These are phyloP conservation scores for Percina caprodes DNA, from an alignment of 2,113 vertebrate genomes.

Conservation along the genomic window DNA sequence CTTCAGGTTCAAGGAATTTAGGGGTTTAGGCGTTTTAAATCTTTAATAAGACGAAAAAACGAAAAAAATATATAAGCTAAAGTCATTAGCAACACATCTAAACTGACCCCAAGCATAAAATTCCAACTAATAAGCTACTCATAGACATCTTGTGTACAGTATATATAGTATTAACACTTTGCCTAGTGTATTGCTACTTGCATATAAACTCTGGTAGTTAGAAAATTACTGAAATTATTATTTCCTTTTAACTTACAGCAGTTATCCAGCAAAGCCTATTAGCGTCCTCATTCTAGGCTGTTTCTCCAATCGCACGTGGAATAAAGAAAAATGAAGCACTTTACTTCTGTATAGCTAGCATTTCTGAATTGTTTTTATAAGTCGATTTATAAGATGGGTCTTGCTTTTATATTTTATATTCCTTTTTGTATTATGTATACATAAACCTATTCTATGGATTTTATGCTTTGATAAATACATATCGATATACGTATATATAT, in stretches of 20 bases:
- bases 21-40: conserved; percentile 55
- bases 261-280: conserved; percentile 61
- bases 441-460: conserved; percentile 74
- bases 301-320: conserved; percentile 68
- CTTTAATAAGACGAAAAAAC: conserved; percentile 38
- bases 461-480: conserved; percentile 68
- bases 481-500: conserved; percentile 46
- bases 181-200: conserved; percentile 55
- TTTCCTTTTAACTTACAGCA: conserved; percentile 43
- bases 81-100: conserved; percentile 44
- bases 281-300: conserved; percentile 71
- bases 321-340: conserved; percentile 77
- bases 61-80: conserved; percentile 58
- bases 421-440: conserved; percentile 79
- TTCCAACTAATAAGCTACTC: conserved; percentile 70
- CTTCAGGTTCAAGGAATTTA: conserved; percentile 70
- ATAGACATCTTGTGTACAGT: conserved; percentile 57
- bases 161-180: conserved; percentile 60
- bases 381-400: conserved; percentile 75
- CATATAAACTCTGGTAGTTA: conserved; percentile 25
- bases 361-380: conserved; percentile 76
- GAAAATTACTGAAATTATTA: conserved; percentile 25
- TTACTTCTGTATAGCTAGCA: conserved; percentile 80
- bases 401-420: conserved; percentile 82
- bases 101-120: conserved; percentile 34